Base-by-base conservation (phyloP, 2,888 invertebrate genomes). In the Catocala fraxini region DNA sequence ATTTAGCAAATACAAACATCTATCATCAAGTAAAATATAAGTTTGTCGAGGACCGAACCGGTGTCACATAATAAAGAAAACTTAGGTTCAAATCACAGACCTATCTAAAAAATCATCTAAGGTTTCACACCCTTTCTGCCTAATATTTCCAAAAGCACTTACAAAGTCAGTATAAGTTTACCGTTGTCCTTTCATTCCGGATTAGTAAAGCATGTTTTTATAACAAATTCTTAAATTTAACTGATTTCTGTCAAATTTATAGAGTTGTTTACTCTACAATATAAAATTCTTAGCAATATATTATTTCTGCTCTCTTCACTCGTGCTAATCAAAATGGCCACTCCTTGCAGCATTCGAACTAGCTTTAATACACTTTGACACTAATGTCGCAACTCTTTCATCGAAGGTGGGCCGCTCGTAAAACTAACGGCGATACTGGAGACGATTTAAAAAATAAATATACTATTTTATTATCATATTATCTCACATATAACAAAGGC, bases 401-500 rank as follows among this genome's bases (percentile, higher is more conserved):
- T 56, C 57, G 4, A 39, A 63, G 75, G 77, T 71, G 75, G 75
- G 71, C 63, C 35, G 45, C 13, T 48, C 41, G 61, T 75, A 71
- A 77, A 75, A 57, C 39, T 64, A 73, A 75, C 66, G 48, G 58
- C 48, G 62, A 64, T 61, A 68, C 51, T 48, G 58, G 46, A 72
- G 10, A 41, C 63, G 65, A 75, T 73, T 73, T 66, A 63, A 33
- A 62, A 70, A 77, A 69, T 73, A 75, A 70, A 76, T 63, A 74
- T 43, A 75, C 56, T 51, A 52, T 73, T 70, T 75, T 77, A 75
- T 70, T 72, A 58, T 59, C 57, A 59, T 73, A 75, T 77, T 75
- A 76, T 76, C 78, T 76, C 73, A 52, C 67, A 69, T 65, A 75
- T 64, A 51, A 71, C 67, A 75, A 70, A 60, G 57, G 51, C 70